Percentiles rank a stretch among this genome's conserved stretches.
Evolutionary conservation across 2,113 vertebrate species (phyloP).

Genomic region (Phainopepla nitens): DNA sequence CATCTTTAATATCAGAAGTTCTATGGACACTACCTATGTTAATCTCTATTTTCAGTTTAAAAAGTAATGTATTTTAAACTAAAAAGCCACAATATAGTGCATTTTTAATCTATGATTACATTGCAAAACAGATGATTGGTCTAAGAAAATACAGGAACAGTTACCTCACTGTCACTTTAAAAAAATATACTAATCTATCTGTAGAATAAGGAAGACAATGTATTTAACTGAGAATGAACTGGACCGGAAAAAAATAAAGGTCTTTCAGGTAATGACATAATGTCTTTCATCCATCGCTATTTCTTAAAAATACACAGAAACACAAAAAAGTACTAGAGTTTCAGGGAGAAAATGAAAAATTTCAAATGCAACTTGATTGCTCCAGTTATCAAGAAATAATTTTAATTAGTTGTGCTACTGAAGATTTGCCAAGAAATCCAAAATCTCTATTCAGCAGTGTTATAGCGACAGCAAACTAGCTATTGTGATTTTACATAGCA

Average conservation of each 20-base stretch:
- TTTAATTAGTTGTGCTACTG: slow-evolving; percentile 36
- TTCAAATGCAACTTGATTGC: slow-evolving; percentile 52
- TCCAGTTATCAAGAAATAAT: slow-evolving; percentile 46
- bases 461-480: background rate
- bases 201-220: background rate
- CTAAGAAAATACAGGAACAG: background rate
- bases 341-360: slow-evolving; percentile 35
- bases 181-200: background rate
- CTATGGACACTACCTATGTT: fast-evolving
- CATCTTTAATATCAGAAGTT: background rate
- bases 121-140: background rate
- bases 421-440: slow-evolving; percentile 15
- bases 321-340: background rate
- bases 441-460: background rate
- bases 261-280: slow-evolving; percentile 13
- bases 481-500: background rate
- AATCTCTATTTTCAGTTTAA: background rate
- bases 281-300: background rate
- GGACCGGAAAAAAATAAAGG: background rate
- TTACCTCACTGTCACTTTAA: background rate
- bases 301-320: slow-evolving; percentile 29
- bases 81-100: background rate
- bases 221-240: slow-evolving; percentile 15
- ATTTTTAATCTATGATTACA: background rate
- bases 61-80: background rate